These are phyloP conservation scores for Amitus sp. DNA, from an alignment of 2,888 invertebrate genomes.

Conservation along the genomic window DNA sequence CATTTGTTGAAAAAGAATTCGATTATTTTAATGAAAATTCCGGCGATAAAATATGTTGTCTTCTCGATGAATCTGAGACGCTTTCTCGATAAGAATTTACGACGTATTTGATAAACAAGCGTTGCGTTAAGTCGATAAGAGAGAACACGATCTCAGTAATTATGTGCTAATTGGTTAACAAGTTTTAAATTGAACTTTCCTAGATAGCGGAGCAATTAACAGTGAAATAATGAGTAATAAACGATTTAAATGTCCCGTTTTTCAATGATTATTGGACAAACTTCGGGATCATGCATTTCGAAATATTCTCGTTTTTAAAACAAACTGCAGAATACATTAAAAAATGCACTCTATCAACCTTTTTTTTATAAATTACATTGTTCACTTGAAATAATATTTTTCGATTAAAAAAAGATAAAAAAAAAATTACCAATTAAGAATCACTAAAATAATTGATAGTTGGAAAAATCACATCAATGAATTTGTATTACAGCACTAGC, in stretches of 20 bases:
- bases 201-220: constrained; percentile 2
- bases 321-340: no score
- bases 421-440: neutral
- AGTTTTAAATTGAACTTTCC: constrained; percentile 4
- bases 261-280: neutral
- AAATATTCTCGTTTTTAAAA: constrained; percentile 1
- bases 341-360: no score
- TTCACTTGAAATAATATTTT: no score
- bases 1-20: no score
- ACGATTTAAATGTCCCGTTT: neutral
- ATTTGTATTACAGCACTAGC: no score
- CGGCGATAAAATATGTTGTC: no score
- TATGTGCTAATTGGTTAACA: constrained; percentile 3
- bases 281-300: neutral
- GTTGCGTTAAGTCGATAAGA: neutral
- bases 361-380: no score
- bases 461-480: no score
- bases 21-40: no score
- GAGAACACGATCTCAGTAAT: constrained; percentile 5
- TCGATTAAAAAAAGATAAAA: no score
- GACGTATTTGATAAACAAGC: neutral
- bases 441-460: neutral
- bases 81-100: no score
- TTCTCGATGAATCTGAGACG: no score
- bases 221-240: neutral